Base-by-base conservation (phyloP, 2,113 vertebrate genomes). In the Oryzias curvinotus region DNA sequence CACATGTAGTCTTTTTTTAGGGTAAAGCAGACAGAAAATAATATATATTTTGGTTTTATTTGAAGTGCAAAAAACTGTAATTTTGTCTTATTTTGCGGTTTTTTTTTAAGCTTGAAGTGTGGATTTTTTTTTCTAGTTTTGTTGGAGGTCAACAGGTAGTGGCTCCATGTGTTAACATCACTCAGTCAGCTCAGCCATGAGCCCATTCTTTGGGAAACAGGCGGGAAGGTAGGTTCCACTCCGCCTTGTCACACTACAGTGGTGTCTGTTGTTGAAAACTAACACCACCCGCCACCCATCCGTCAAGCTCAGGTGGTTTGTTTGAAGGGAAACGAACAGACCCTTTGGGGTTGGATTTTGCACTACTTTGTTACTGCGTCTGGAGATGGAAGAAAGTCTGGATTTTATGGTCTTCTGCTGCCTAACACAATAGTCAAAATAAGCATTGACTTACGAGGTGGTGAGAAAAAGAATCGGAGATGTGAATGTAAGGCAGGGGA, bases 61-160 rank as follows among this genome's bases (percentile, higher is more conserved):
- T 28, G 25, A 17, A 66, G 52, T 65, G 56, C 26, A 54, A 50
- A 17, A 17, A 19, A 8, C 42, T 53, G 45, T 25, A 16, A 41
- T 42, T 64, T 28, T 1, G 5, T 54, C 2, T 49, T 15, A 6
- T 45, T 45, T 16, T 16, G 14, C 15, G 14, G 16, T 16, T 17
- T 48, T 12, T 17, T n/a, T 18, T 16, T 18, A 18, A 16, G 21
- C 21, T 52, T 30, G 15, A 17, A 25, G 30, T 53, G 21, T 30
- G 18, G 18, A 25, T 53, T 30, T 28, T n/a, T 45, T n/a, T n/a
- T 59, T 65, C 47, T 54, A 57, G 61, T 46, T 74, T 58, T 57
- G n/a, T 79, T 51, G 76, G 62, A 52, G 59, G 68, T 75, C 78
- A 86, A 85, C 78, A 85, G 74, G 84, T 87, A 83, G 67, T 55